Percentiles rank a stretch among this genome's conserved stretches.
Conservation (phyloP, 30 jellyfish, hydroid and myxozoan genomes). For the Morbakka virulenta region DNA sequence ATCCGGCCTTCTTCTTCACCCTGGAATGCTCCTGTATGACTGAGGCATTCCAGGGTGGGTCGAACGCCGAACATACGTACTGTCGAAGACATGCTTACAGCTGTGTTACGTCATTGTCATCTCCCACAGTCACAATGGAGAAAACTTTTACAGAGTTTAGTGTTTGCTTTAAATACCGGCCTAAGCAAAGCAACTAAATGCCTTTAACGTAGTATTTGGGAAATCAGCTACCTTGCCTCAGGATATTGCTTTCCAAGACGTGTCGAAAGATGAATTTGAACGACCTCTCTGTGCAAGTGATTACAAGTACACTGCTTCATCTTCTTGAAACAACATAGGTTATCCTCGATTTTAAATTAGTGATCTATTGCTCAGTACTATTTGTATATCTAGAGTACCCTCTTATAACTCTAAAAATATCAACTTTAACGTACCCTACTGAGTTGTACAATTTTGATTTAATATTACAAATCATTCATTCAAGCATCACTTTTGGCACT, state of each 20-base stretch:
- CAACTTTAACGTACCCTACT: too few relatives aligned
- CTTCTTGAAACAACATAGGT: slow-evolving; percentile 5
- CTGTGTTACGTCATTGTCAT: slow-evolving; percentile 54
- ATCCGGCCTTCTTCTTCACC: slow-evolving; percentile 52
- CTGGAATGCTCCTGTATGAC: slow-evolving; percentile 33
- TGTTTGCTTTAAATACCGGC: slow-evolving; percentile 53
- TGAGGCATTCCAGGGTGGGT: slow-evolving; percentile 25
- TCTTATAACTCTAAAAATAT: too few relatives aligned
- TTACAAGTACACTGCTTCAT: slow-evolving; percentile 6
- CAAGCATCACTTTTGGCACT: too few relatives aligned
- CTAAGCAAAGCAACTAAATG: slow-evolving; percentile 4
- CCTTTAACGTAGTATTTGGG: slow-evolving; percentile 44
- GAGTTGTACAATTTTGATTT: too few relatives aligned
- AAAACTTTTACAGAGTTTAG: slow-evolving; percentile 23
- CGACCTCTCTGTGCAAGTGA: too few relatives aligned
- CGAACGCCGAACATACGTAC: slow-evolving; percentile 1
- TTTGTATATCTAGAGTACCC: too few relatives aligned
- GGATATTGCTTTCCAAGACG: slow-evolving; percentile 33
- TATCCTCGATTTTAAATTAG: too few relatives aligned
- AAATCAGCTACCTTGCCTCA: slow-evolving; percentile 53
- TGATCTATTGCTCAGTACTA: too few relatives aligned
- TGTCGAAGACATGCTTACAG: slow-evolving; percentile 43
- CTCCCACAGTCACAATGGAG: slow-evolving; percentile 56
- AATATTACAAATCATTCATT: too few relatives aligned
- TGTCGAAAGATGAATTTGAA: slow-evolving; percentile 11